Base-by-base conservation (phyloP, 1,140 invertebrate genomes). In the Carposina sasakii region DNA sequence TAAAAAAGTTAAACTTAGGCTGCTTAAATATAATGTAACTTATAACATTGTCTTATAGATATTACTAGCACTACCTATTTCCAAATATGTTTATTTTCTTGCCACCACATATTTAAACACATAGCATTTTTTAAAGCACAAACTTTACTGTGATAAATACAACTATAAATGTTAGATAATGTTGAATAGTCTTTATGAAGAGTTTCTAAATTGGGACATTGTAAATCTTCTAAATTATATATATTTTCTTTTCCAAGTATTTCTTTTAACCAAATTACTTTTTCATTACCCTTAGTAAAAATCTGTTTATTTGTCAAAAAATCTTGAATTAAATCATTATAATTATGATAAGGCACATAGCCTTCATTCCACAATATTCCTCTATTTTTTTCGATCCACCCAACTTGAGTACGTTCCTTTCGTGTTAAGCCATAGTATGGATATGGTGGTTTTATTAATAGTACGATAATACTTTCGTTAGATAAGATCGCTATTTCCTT, bases 401-500 rank as follows among this genome's bases (percentile, higher is more conserved):
- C 3, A 5, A 45, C 43, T 22, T 31, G 26, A n/a, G 31, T 45
- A 10, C 30, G 17, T 34, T 45, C 26, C n/a, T n/a, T 26, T 6
- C 4, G 9, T 12, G 40, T 31, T 16, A 45, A 19, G 12, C 33
- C 19, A 19, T 45, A 22, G 42, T 48, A 48, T 19, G 44, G 48
- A 13, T 13, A 39, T 24, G 49, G 44, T 23, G 54, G 48, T 31
- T 52, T 57, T n/a, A 54, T 39, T n/a, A 40, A 40, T 10, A 54
- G 17, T 12, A 33, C 15, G 19, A 49, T 40, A n/a, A 45, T 39
- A 8, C 13, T 23, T 23, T 44, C 37, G n/a, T 26, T 30, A 13
- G 22, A 30, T 13, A 39, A n/a, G n/a, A 57, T 48, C 16, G 54
- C 49, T n/a, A 52, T 48, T 52, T 57, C 54, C 52, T 57, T 57